Percentiles rank a stretch among this genome's conserved stretches.
Evolutionary conservation across 1,140 invertebrate species (phyloP).

Genomic region (Apocrypta bakeri): DNA sequence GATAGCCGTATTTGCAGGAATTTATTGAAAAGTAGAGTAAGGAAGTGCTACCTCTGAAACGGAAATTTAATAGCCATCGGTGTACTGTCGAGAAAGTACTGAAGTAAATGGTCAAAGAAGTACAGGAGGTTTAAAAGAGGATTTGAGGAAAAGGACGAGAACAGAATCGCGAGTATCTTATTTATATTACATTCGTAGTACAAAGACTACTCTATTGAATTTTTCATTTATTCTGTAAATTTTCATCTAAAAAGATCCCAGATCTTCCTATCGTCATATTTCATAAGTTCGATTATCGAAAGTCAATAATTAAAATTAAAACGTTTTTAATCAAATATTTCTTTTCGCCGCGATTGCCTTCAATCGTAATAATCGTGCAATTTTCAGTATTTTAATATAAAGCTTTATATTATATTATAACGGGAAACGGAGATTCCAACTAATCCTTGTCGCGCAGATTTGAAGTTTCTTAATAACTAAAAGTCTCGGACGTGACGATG

Average conservation of each 20-base stretch:
- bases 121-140: constrained; percentile 18
- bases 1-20: neutral
- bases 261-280: too few species aligned
- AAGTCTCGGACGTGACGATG: too few species aligned
- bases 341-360: too few species aligned
- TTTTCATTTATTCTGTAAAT: neutral
- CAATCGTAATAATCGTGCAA: too few species aligned
- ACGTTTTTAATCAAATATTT: too few species aligned
- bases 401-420: too few species aligned
- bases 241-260: neutral
- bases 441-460: too few species aligned
- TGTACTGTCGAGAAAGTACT: neutral
- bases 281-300: too few species aligned
- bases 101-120: neutral
- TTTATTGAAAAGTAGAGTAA: neutral
- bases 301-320: too few species aligned
- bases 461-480: too few species aligned
- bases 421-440: too few species aligned
- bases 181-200: neutral
- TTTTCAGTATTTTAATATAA: too few species aligned
- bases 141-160: constrained; percentile 5
- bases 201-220: neutral
- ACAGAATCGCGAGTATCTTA: constrained; percentile 8
- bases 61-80: constrained; percentile 6
- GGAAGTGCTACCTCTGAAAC: neutral